phyloP scores from a whole-genome alignment of 1,140 invertebrate species.

The Mycetomoellerius zeteki region DNA sequence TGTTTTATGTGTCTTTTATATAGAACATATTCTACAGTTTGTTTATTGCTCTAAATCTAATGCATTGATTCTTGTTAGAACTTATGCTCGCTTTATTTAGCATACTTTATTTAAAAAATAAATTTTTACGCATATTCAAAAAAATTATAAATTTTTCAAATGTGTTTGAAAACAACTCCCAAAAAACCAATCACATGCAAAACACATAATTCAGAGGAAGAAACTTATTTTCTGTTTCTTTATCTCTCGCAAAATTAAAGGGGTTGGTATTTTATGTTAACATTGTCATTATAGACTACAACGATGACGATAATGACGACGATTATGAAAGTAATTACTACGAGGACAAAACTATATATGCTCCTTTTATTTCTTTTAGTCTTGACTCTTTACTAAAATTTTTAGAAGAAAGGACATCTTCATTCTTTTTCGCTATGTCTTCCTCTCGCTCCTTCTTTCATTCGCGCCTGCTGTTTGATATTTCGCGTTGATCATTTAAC shows the following conservation, averaged over 20 bases:
- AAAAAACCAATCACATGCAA: conserved; percentile 25
- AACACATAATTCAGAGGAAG: conserved; percentile 29
- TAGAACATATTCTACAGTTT: too few relatives aligned
- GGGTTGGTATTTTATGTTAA: not conserved
- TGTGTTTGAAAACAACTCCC: not conserved
- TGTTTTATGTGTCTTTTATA: too few relatives aligned
- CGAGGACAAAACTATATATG: not conserved
- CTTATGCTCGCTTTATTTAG: not conserved
- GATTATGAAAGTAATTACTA: not conserved
- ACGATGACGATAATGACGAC: not conserved
- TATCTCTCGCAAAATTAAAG: not conserved
- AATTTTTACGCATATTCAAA: not conserved
- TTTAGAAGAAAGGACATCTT: not conserved
- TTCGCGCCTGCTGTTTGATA: not conserved
- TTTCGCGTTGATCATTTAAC: conserved; percentile 82
- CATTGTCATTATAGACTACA: not conserved
- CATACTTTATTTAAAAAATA: not conserved
- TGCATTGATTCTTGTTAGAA: not conserved
- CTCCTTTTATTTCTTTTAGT: not conserved
- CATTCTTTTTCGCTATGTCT: not conserved
- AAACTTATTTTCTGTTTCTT: not conserved
- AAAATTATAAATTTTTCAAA: conserved; percentile 42
- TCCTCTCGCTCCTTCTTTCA: not conserved
- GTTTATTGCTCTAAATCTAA: not conserved
- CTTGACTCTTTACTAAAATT: not conserved